Conservation (phyloP, 2,113 vertebrate species). For the Hippocampus barbouri region DNA sequence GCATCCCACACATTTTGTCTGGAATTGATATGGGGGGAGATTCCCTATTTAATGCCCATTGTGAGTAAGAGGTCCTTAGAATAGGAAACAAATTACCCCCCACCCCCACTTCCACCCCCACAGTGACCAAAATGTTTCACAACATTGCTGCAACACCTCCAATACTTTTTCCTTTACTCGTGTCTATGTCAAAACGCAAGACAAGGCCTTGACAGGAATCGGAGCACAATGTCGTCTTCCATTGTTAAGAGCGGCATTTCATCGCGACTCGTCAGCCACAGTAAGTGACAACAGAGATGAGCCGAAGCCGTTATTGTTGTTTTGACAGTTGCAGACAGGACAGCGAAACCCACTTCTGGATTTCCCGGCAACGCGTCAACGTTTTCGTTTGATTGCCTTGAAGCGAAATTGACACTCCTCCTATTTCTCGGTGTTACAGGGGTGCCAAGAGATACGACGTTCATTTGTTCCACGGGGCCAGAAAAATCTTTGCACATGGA, state of each 20-base stretch:
- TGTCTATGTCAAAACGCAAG: constrained; percentile 12
- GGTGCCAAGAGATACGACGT: background rate
- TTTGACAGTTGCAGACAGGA: constrained; percentile 39
- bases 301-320: constrained; percentile 51
- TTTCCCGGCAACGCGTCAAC: constrained; percentile 37
- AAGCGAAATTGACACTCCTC: constrained; percentile 39
- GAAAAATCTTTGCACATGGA: background rate
- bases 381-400: constrained; percentile 39
- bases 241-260: constrained; percentile 38
- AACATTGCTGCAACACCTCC: background rate
- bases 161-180: background rate
- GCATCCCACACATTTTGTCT: background rate
- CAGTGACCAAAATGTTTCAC: background rate
- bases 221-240: constrained; percentile 21
- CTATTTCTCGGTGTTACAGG: background rate
- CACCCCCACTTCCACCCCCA: background rate
- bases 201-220: constrained; percentile 22
- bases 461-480: no score
- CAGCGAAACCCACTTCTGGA: constrained; percentile 21
- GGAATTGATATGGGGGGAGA: background rate
- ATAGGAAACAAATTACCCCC: background rate
- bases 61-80: background rate
- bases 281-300: constrained; percentile 54
- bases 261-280: constrained; percentile 46
- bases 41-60: background rate